A percentile compares a stretch with the other conserved stretches of the same genome.
Conservation (phyloP, 1,140 invertebrate genomes). For the Temnothorax nylanderi region DNA sequence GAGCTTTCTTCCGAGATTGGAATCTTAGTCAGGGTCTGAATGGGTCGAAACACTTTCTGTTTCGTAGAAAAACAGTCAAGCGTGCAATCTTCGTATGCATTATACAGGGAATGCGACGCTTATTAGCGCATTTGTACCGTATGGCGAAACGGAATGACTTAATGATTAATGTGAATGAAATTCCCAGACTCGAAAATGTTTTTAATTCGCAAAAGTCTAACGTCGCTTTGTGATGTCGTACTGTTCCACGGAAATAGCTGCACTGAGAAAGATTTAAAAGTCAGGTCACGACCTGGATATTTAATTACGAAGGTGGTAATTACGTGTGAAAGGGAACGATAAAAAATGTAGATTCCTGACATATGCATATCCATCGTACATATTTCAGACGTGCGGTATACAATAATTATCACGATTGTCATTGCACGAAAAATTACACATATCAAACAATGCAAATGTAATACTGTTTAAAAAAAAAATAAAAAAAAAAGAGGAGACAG, state of each 20-base stretch:
- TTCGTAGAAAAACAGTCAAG: neutral
- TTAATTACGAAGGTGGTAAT: slow-evolving; percentile 34
- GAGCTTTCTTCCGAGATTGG: neutral
- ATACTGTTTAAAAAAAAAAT: neutral
- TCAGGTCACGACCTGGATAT: slow-evolving; percentile 36
- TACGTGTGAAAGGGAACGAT: neutral
- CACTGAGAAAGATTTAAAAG: slow-evolving; percentile 17
- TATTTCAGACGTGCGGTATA: neutral
- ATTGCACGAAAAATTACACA: neutral
- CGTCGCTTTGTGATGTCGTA: neutral
- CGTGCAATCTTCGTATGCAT: neutral
- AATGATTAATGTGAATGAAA: slow-evolving; percentile 22
- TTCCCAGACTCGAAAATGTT: neutral
- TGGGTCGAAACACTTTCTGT: neutral
- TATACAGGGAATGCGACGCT: neutral
- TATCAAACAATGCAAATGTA: neutral
- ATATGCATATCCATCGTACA: neutral
- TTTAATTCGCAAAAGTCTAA: slow-evolving; percentile 17
- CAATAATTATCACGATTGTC: neutral
- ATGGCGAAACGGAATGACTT: neutral
- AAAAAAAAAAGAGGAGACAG: neutral
- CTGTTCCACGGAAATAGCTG: slow-evolving; percentile 22
- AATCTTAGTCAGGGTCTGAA: neutral
- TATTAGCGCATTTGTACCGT: neutral
- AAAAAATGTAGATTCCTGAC: neutral